These are phyloP conservation scores for Corythornis cristatus DNA, from an alignment of 2,113 vertebrate genomes.

Conservation along the genomic window DNA sequence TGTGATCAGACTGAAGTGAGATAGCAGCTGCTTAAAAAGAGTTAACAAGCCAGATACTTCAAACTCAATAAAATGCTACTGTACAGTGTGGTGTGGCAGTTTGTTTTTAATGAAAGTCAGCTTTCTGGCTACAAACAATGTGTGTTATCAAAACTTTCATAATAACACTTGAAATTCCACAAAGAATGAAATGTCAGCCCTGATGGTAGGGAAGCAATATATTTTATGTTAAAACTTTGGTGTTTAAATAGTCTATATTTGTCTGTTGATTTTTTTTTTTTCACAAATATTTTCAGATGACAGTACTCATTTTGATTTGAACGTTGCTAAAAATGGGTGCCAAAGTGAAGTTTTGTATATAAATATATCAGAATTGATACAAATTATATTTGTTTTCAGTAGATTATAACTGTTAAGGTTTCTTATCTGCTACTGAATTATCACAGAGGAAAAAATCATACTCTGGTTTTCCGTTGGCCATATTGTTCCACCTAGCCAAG, in stretches of 20 bases:
- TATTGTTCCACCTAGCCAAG: neutral
- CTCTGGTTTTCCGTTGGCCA: neutral
- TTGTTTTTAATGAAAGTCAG: conserved; percentile 63
- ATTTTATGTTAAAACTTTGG: neutral
- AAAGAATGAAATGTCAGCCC: neutral
- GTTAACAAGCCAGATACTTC: conserved; percentile 65
- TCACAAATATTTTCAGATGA: neutral
- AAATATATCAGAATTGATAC: neutral
- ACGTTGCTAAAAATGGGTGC: neutral
- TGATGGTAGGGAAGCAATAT: neutral
- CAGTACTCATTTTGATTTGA: neutral
- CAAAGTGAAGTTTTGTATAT: neutral
- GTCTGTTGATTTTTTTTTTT: neutral
- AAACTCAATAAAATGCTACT: conserved; percentile 66
- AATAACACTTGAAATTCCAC: conserved; percentile 51
- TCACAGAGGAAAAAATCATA: neutral
- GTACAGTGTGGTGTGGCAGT: conserved; percentile 6
- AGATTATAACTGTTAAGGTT: neutral
- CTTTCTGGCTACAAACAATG: conserved; percentile 47
- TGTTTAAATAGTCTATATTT: neutral
- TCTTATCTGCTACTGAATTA: neutral
- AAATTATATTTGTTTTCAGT: neutral
- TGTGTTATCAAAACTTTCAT: conserved; percentile 27
- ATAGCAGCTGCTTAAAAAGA: conserved; percentile 58
- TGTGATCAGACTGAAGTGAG: conserved; percentile 67